Conservation (phyloP, 2,888 invertebrate species). For the Drosophila imparisetae region DNA sequence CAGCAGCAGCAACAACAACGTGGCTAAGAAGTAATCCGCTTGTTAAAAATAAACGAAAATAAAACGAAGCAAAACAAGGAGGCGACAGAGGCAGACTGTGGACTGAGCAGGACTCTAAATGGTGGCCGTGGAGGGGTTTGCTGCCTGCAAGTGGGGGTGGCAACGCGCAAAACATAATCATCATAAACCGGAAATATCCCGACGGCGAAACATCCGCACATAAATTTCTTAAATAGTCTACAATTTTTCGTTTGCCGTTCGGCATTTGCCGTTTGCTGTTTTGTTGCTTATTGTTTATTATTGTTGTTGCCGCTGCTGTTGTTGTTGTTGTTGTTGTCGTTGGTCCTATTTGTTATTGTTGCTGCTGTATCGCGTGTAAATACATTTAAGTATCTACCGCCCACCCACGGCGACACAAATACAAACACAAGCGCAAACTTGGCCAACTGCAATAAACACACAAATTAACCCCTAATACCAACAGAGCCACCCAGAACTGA, state of each 20-base stretch:
- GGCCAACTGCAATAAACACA: conserved; percentile 79
- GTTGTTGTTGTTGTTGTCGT: background rate
- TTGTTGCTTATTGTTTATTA: conserved; percentile 33
- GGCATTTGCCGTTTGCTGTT: conserved; percentile 53
- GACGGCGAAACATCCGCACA: conserved; percentile 81
- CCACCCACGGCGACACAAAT: conserved; percentile 40
- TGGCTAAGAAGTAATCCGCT: conserved; percentile 71
- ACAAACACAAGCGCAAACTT: conserved; percentile 63
- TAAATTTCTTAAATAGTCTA: conserved; percentile 81
- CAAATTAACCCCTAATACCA: conserved; percentile 79
- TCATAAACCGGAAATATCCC: conserved; percentile 82
- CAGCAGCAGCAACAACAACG: conserved; percentile 20
- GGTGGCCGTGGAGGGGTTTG: background rate
- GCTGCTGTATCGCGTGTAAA: conserved; percentile 67
- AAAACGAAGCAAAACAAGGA: conserved; percentile 47
- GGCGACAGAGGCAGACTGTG: conserved; percentile 12
- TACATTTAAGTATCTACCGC: conserved; percentile 73
- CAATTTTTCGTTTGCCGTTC: conserved; percentile 73
- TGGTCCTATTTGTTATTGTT: conserved; percentile 21
- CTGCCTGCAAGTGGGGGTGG: conserved; percentile 24
- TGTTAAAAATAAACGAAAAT: conserved; percentile 78
- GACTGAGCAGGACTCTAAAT: background rate
- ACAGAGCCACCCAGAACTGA: conserved; percentile 29
- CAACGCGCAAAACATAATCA: conserved; percentile 76
- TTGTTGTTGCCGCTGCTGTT: conserved; percentile 32